Conservation (phyloP, 2,113 vertebrate genomes). For the Parus major region DNA sequence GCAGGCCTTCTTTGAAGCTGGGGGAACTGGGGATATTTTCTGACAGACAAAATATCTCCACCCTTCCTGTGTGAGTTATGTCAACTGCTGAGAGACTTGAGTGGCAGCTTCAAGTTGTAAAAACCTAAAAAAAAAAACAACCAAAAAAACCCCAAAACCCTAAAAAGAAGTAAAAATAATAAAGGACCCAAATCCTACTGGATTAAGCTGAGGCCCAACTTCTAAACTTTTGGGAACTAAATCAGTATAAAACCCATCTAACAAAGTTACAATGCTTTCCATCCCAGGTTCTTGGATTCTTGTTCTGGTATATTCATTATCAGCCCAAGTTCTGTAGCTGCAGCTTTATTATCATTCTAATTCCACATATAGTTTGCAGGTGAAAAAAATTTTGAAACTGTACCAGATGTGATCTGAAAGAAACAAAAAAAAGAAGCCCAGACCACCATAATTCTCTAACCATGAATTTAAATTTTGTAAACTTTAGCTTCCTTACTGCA, state of each 20-base stretch:
- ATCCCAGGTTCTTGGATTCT: conserved; percentile 8
- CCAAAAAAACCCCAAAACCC: background rate
- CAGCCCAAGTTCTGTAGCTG: conserved; percentile 23
- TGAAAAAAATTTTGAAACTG: conserved; percentile 34
- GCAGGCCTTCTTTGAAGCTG: background rate
- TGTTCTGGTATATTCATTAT: conserved; percentile 59
- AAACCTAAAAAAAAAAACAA: background rate
- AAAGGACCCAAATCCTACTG: conserved; percentile 49
- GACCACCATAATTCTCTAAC: background rate
- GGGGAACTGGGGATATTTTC: conserved; percentile 2
- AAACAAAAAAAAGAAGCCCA: conserved; percentile 4
- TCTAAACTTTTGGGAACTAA: conserved; percentile 40
- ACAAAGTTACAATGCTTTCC: conserved; percentile 43
- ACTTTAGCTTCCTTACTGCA: background rate
- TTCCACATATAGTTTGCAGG: conserved; percentile 32
- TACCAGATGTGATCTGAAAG: conserved; percentile 55
- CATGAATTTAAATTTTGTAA: background rate
- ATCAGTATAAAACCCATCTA: conserved; percentile 18
- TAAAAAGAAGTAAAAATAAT: conserved; percentile 45
- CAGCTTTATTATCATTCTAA: conserved; percentile 37
- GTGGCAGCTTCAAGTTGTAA: conserved; percentile 39
- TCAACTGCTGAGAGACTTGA: background rate
- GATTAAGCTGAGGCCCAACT: conserved; percentile 43
- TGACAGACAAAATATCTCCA: conserved; percentile 34
- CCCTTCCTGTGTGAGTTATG: conserved; percentile 15